phyloP scores from a whole-genome alignment of 2,113 vertebrate species.

The Cebidichthys violaceus region DNA sequence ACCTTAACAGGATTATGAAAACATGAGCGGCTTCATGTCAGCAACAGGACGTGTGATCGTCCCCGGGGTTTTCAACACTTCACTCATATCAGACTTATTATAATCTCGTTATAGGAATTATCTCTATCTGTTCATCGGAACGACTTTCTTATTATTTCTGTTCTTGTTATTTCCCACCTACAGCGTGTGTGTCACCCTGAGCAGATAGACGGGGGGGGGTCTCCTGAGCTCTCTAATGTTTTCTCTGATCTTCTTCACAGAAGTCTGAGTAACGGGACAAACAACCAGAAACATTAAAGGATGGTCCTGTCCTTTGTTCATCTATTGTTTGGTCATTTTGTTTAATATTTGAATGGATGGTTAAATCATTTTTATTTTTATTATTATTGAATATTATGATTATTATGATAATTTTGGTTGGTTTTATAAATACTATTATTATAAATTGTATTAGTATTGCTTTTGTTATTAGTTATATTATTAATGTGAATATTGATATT shows the following conservation, averaged over 20 bases:
- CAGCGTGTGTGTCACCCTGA: slow-evolving; percentile 8
- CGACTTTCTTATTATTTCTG: slow-evolving; percentile 10
- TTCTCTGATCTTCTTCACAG: neutral
- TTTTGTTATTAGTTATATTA: no score
- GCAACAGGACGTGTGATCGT: slow-evolving; percentile 20
- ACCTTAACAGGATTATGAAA: slow-evolving; percentile 35
- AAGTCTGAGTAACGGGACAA: neutral
- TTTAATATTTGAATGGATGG: neutral
- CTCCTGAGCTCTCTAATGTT: neutral
- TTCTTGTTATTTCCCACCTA: slow-evolving; percentile 2
- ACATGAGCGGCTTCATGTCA: slow-evolving; percentile 1
- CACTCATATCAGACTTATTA: neutral
- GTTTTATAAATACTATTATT: no score
- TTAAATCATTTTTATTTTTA: neutral
- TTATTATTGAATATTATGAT: no score
- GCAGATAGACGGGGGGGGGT: neutral
- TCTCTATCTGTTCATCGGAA: slow-evolving; percentile 11
- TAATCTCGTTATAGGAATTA: slow-evolving; percentile 42
- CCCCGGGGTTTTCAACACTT: neutral
- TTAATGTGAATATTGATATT: neutral
- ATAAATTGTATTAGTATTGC: no score
- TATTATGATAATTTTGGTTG: neutral
- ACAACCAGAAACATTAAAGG: neutral
- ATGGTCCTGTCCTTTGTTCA: neutral
- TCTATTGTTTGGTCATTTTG: neutral